Evolutionary conservation across 2,797 vertebrate species (phyloP), one percentile per base, ranked within the genome.

Genomic region (Podarcis lilfordi): DNA sequence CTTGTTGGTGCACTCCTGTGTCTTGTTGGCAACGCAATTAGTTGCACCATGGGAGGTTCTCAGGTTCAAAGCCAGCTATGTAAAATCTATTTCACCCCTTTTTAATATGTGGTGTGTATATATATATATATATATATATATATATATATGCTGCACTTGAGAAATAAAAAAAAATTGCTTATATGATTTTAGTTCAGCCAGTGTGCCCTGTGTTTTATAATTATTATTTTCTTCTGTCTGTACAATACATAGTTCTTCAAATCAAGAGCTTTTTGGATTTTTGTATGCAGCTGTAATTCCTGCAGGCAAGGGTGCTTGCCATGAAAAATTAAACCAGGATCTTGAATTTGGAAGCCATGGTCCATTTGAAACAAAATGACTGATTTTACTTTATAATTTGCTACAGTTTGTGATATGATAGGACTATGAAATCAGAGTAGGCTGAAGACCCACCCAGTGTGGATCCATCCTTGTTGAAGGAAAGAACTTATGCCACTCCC

Each of bases 11-110:
- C 91, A 93, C 93, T 92, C 94, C 94, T 95, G 94, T 61, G 90
- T 95, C 94, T 96, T 91, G 88, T 96, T 95, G 95, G 96, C 92
- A 93, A 93, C 95, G 96, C 94, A 96, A 96, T 97, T 97, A 96
- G 95, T 96, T 95, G 95, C 96, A 94, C 97, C 7, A 83, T 95
- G 95, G 96, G 97, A 96, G 95, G 94, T 92, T 95, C 85, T 40
- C 93, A 95, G 95, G 96, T 96, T 96, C 96, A 97, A 96, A 96
- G 96, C 95, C 89, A 92, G 95, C 50, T 82, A 93, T 91, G 95
- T 93, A 95, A 95, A 95, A 95, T 94, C 95, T 88, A 94, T 95
- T 94, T 95, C 93, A 92, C 87, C 91, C 92, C 94, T 92, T 95
- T 93, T 92, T 94, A 95, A 94, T 95, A 94, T 21, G 90, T 88